Evolutionary conservation across 1,140 invertebrate genomes (phyloP).

Genomic region (Drosophila carrolli): DNA sequence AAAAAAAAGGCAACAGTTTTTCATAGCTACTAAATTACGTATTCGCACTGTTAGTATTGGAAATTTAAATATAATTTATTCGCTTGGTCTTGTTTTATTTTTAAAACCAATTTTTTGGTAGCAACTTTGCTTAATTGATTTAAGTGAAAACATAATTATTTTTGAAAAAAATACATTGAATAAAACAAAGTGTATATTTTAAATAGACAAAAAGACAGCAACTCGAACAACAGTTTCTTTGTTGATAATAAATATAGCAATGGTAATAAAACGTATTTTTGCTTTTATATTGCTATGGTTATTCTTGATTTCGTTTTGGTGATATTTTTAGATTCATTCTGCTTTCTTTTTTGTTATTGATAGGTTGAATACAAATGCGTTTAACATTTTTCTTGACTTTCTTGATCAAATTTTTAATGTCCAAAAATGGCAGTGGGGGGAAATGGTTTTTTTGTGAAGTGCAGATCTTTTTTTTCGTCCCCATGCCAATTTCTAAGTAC

Average conservation of each 20-base stretch:
- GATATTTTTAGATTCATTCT: background rate
- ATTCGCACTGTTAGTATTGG: background rate
- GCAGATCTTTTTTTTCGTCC: conserved; percentile 11
- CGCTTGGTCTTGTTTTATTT: background rate
- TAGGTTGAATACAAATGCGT: background rate
- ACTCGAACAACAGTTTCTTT: background rate
- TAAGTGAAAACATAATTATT: too few relatives aligned
- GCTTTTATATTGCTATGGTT: background rate
- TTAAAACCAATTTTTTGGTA: background rate
- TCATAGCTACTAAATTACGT: background rate
- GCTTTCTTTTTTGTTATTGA: background rate
- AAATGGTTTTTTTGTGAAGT: background rate
- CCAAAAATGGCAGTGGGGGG: background rate
- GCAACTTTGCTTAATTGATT: too few relatives aligned
- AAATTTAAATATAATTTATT: background rate
- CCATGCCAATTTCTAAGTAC: background rate
- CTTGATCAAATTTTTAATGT: background rate
- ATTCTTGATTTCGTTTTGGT: background rate
- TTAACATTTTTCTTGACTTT: background rate
- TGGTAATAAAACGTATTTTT: background rate
- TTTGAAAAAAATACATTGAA: too few relatives aligned
- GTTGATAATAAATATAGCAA: background rate
- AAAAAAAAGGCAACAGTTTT: background rate
- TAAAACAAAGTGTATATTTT: background rate
- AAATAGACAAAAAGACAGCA: background rate